Evolutionary conservation across 2,888 invertebrate species (phyloP).

Genomic region (Octonoba sinensis): DNA sequence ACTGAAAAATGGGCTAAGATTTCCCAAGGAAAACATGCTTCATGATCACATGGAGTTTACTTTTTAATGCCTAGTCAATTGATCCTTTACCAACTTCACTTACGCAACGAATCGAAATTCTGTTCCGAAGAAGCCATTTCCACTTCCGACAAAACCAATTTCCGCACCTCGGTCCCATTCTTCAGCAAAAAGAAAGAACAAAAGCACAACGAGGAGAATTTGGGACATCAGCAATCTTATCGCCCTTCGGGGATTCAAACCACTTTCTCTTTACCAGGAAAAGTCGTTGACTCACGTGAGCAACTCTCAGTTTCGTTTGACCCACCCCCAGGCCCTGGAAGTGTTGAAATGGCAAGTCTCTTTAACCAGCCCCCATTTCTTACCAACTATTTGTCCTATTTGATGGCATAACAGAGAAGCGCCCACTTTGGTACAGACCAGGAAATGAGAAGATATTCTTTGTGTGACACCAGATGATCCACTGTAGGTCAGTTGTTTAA

Average conservation of each 20-base stretch:
- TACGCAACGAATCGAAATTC: no score
- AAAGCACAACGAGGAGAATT: background rate
- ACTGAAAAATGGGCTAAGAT: no score
- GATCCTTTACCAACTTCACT: no score
- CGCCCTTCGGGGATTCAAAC: constrained; percentile 25
- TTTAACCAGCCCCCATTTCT: constrained; percentile 23
- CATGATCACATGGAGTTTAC: no score
- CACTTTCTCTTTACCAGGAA: constrained; percentile 45
- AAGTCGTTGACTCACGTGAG: constrained; percentile 49
- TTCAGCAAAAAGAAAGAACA: constrained; percentile 7
- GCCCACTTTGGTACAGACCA: constrained; percentile 18
- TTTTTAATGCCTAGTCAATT: no score
- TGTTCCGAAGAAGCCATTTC: background rate
- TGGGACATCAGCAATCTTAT: constrained; percentile 23
- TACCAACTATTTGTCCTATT: constrained; percentile 31
- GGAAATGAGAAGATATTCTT: constrained; percentile 20
- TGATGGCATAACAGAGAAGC: background rate
- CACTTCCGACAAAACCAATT: constrained; percentile 36
- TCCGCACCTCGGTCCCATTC: constrained; percentile 23
- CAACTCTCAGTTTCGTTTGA: constrained; percentile 50
- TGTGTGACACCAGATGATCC: background rate
- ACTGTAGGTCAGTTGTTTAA: background rate
- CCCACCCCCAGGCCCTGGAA: constrained; percentile 58
- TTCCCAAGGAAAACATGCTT: no score
- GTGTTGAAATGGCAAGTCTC: constrained; percentile 14